Evolutionary conservation across 2,113 vertebrate species (phyloP).

Genomic region (Hemiscyllium ocellatum): DNA sequence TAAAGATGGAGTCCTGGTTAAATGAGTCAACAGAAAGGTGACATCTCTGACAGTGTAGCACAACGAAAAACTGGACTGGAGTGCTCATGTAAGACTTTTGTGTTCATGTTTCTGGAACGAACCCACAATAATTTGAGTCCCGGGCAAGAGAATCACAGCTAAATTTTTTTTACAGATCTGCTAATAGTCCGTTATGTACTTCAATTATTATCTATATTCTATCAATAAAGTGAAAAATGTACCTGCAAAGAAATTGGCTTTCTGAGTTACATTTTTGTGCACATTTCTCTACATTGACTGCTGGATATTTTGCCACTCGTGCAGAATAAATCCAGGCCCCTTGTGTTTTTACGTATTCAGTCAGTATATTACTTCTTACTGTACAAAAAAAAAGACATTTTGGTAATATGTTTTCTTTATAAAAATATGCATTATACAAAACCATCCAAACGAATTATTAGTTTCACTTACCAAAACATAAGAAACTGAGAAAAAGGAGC

Average conservation of each 20-base stretch:
- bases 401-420: not conserved
- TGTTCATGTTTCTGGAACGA: not conserved
- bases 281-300: conserved; percentile 47
- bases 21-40: not conserved
- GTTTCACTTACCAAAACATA: conserved; percentile 21
- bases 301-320: conserved; percentile 42
- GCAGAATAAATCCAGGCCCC: conserved; percentile 51
- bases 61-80: not conserved
- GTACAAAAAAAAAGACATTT: not conserved
- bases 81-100: not conserved
- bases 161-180: no score
- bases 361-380: conserved; percentile 53
- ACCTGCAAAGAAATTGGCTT: conserved; percentile 60
- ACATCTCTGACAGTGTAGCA: not conserved
- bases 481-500: conserved; percentile 18
- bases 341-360: conserved; percentile 55
- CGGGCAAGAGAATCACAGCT: not conserved
- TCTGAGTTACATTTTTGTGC: conserved; percentile 56
- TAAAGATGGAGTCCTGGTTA: not conserved
- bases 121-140: not conserved
- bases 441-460: not conserved
- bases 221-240: conserved; percentile 8
- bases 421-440: not conserved
- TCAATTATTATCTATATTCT: not conserved
- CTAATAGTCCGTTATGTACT: not conserved